A percentile compares a stretch with the other conserved stretches of the same genome.
These are phyloP conservation scores for Eudasyphora cyanicolor DNA, from an alignment of 2,888 invertebrate species.

Conservation along the genomic window DNA sequence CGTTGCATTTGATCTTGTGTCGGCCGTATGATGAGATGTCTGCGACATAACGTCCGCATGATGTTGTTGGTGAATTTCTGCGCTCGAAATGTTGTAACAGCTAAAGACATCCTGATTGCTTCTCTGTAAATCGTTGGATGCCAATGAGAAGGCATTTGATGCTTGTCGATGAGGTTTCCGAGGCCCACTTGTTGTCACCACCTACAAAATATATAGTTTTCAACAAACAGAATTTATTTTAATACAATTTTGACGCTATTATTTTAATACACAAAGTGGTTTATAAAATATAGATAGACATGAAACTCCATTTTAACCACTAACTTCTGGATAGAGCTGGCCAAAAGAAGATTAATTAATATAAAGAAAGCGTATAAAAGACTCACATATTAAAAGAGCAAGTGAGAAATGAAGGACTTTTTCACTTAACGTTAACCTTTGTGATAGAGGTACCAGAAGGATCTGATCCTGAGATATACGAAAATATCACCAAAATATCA, in stretches of 20 bases:
- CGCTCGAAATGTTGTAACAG: slow-evolving; percentile 53
- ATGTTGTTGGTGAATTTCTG: slow-evolving; percentile 51
- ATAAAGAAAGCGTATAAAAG: too few species aligned
- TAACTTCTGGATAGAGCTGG: background rate
- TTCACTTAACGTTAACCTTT: too few species aligned
- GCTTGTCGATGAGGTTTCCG: slow-evolving; percentile 86
- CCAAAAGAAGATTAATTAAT: background rate
- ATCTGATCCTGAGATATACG: too few species aligned
- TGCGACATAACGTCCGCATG: slow-evolving; percentile 18
- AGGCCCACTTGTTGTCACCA: slow-evolving; percentile 89
- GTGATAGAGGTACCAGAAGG: too few species aligned
- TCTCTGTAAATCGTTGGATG: slow-evolving; percentile 74
- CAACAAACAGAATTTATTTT: background rate
- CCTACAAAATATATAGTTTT: slow-evolving; percentile 80
- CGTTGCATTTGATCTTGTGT: slow-evolving; percentile 34
- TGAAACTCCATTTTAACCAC: background rate
- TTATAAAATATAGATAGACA: too few species aligned
- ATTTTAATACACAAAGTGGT: too few species aligned
- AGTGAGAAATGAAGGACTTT: too few species aligned
- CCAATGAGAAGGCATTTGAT: slow-evolving; percentile 79
- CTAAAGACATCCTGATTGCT: slow-evolving; percentile 62
- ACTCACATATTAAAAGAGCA: too few species aligned
- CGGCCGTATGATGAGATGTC: slow-evolving; percentile 41
- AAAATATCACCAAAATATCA: too few species aligned
- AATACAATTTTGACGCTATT: background rate